Evolutionary conservation across 2,888 invertebrate genomes (phyloP).

Genomic region (Phorcus lineatus): DNA sequence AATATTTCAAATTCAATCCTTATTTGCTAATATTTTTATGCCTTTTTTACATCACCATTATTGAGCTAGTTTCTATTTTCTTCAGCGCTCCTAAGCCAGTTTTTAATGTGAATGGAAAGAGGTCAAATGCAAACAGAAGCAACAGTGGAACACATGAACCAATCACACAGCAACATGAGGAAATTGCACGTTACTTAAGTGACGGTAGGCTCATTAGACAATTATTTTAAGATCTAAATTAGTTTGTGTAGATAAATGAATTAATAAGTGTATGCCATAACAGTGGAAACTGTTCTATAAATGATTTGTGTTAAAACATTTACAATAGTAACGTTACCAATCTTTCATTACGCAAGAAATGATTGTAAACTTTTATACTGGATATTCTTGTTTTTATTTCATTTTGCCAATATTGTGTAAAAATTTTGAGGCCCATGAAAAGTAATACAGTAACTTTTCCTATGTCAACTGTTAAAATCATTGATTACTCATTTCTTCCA

Average conservation of each 20-base stretch:
- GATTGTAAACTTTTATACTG: no score
- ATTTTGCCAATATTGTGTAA: no score
- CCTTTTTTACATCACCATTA: background rate
- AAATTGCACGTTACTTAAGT: slow-evolving; percentile 54
- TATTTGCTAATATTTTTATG: background rate
- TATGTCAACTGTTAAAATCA: background rate
- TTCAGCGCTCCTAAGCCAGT: slow-evolving; percentile 63
- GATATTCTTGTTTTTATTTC: no score
- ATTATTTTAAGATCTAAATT: background rate
- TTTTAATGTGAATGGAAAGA: slow-evolving; percentile 55
- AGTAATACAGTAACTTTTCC: background rate
- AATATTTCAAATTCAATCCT: no score
- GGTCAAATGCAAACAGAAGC: slow-evolving; percentile 36
- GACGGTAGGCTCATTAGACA: slow-evolving; percentile 45
- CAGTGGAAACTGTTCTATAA: no score
- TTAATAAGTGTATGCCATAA: background rate
- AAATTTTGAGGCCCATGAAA: no score
- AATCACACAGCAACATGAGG: slow-evolving; percentile 57
- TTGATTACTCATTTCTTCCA: background rate
- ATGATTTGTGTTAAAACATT: no score
- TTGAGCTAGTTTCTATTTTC: slow-evolving; percentile 22
- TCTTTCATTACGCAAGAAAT: no score
- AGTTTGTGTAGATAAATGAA: background rate
- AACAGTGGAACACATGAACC: slow-evolving; percentile 42
- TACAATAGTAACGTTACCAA: no score